phyloP scores from a whole-genome alignment of 2,113 vertebrate species.

The Cavia aperea region DNA sequence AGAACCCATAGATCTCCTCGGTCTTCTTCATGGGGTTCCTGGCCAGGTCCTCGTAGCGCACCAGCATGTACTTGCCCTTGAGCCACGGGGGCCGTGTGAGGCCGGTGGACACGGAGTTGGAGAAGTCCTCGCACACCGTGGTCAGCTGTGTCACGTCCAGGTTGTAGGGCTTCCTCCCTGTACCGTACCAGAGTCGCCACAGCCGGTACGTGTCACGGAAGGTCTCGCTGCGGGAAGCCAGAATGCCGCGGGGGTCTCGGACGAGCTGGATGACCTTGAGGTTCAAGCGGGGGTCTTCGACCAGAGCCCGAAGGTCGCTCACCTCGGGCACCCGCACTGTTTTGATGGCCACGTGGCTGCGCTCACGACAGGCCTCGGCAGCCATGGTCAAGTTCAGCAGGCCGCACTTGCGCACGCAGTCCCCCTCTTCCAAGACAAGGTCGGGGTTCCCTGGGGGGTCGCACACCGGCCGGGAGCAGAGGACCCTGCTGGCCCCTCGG shows the following conservation, averaged over 20 bases:
- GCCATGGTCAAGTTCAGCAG: conserved; percentile 90
- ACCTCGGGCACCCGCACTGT: conserved; percentile 92
- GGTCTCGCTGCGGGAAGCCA: conserved; percentile 93
- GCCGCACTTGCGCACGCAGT: conserved; percentile 91
- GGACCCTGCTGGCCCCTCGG: conserved; percentile 89
- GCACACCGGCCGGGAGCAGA: conserved; percentile 91
- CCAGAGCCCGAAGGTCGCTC: conserved; percentile 87
- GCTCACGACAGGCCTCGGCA: conserved; percentile 86
- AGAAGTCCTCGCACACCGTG: conserved; percentile 93
- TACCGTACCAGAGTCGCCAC: conserved; percentile 96
- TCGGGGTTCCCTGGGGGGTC: conserved; percentile 79
- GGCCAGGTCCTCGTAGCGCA: conserved; percentile 96
- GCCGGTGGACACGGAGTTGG: conserved; percentile 90
- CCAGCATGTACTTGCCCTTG: conserved; percentile 95
- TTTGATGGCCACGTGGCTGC: conserved; percentile 92
- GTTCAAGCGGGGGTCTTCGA: conserved; percentile 93
- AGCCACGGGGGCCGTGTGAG: conserved; percentile 89
- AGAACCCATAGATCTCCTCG: conserved; percentile 92
- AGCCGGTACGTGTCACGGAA: conserved; percentile 94
- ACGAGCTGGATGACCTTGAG: conserved; percentile 97
- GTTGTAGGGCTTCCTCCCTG: conserved; percentile 91
- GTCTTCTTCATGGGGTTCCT: conserved; percentile 92
- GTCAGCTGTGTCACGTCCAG: conserved; percentile 91
- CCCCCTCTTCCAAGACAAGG: conserved; percentile 89
- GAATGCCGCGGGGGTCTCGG: conserved; percentile 91